Conservation (phyloP, 2,797 vertebrate species). For the Podarcis lilfordi region DNA sequence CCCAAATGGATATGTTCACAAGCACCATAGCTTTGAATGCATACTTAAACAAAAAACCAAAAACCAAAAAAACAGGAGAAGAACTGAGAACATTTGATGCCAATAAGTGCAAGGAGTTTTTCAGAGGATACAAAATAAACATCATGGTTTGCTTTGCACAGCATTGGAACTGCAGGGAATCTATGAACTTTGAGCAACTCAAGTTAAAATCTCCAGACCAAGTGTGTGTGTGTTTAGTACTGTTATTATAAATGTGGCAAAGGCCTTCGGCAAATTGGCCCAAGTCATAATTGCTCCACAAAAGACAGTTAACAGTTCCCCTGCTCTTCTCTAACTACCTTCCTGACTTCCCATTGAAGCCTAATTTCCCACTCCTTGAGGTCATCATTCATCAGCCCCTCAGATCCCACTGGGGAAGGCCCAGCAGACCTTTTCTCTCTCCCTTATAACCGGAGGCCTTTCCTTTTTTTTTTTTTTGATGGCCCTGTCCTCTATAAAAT, state of each 20-base stretch:
- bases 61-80: background rate
- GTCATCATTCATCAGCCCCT: constrained; percentile 80
- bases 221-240: background rate
- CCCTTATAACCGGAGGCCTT: constrained; percentile 81
- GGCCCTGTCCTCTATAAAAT: constrained; percentile 79
- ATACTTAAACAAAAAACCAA: background rate
- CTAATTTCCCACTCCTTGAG: constrained; percentile 79
- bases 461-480: constrained; percentile 70
- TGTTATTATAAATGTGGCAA: constrained; percentile 42
- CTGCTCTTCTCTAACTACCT: constrained; percentile 69
- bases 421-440: constrained; percentile 63
- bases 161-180: background rate
- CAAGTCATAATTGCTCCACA: constrained; percentile 69
- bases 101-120: no score
- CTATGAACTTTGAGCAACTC: rapidly evolving
- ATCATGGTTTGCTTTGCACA: background rate
- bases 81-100: background rate
- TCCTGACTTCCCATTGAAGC: constrained; percentile 79
- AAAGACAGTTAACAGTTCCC: constrained; percentile 71
- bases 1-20: background rate
- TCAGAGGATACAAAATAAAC: background rate
- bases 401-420: constrained; percentile 62
- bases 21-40: background rate
- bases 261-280: constrained; percentile 67
- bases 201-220: rapidly evolving